These are phyloP conservation scores for Gortyna flavago DNA, from an alignment of 2,888 invertebrate genomes.

Conservation along the genomic window DNA sequence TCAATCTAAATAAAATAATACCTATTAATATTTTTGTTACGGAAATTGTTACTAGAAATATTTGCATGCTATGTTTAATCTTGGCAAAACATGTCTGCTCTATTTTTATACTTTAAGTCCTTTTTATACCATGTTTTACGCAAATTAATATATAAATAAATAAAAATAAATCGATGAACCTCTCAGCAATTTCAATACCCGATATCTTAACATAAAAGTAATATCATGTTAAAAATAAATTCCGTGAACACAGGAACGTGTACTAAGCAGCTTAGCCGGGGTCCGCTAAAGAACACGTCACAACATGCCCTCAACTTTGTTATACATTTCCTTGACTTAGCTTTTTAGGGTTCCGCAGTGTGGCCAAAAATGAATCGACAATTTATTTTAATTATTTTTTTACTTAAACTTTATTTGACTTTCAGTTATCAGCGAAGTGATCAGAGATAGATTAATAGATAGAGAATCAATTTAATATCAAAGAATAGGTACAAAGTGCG, in stretches of 20 bases:
- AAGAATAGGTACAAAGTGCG: too few species aligned
- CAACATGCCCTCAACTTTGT: slow-evolving; percentile 73
- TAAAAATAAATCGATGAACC: neutral
- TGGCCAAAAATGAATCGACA: neutral
- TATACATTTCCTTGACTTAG: slow-evolving; percentile 71
- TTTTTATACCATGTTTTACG: too few species aligned
- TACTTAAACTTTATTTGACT: too few species aligned
- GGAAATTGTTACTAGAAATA: too few species aligned
- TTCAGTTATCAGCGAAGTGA: neutral
- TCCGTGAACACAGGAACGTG: slow-evolving; percentile 32
- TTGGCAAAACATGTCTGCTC: too few species aligned
- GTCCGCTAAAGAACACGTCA: slow-evolving; percentile 71
- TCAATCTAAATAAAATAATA: too few species aligned
- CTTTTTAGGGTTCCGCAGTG: slow-evolving; percentile 67
- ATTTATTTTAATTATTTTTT: neutral
- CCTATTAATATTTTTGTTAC: too few species aligned
- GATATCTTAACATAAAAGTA: slow-evolving; percentile 18
- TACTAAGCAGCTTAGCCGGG: slow-evolving; percentile 63
- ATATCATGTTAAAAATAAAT: slow-evolving; percentile 43
- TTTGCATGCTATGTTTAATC: too few species aligned
- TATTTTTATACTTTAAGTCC: too few species aligned
- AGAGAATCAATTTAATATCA: neutral
- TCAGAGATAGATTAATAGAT: neutral
- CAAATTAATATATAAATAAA: too few species aligned
- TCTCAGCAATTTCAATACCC: neutral